Percentiles rank a stretch among this genome's conserved stretches.
Conservation (phyloP, 2,113 vertebrate genomes). For the Engystomops pustulosus region DNA sequence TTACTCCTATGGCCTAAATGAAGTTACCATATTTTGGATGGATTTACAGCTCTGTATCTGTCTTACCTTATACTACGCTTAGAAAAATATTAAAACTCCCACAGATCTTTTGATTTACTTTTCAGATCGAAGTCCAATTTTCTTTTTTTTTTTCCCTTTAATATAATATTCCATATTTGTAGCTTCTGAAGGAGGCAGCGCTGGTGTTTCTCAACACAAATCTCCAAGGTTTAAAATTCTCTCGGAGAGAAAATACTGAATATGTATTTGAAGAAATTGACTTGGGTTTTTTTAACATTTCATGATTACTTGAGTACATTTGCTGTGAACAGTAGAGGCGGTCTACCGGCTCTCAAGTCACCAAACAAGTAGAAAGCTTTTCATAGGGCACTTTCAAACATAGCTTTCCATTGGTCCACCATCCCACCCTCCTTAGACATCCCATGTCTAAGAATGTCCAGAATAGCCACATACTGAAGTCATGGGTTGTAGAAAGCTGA, state of each 20-base stretch:
- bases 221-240: neutral
- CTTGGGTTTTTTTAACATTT: neutral
- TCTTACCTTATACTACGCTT: slow-evolving; percentile 14
- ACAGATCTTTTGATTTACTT: slow-evolving; percentile 14
- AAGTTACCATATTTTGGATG: slow-evolving; percentile 33
- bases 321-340: too few relatives aligned
- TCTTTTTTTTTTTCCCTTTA: neutral
- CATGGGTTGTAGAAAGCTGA: too few relatives aligned
- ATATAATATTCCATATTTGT: slow-evolving; percentile 15
- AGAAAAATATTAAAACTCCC: slow-evolving; percentile 39
- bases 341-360: too few relatives aligned
- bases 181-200: neutral
- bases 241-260: neutral
- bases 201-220: neutral
- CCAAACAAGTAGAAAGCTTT: too few relatives aligned
- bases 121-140: slow-evolving; percentile 15
- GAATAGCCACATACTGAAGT: too few relatives aligned
- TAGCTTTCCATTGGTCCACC: too few relatives aligned
- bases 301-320: neutral
- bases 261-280: neutral
- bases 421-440: too few relatives aligned
- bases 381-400: too few relatives aligned
- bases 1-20: slow-evolving; percentile 33
- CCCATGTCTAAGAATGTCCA: too few relatives aligned
- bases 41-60: slow-evolving; percentile 39